phyloP scores from a whole-genome alignment of 2,797 vertebrate genomes.

The Pseudochirops cupreus region DNA sequence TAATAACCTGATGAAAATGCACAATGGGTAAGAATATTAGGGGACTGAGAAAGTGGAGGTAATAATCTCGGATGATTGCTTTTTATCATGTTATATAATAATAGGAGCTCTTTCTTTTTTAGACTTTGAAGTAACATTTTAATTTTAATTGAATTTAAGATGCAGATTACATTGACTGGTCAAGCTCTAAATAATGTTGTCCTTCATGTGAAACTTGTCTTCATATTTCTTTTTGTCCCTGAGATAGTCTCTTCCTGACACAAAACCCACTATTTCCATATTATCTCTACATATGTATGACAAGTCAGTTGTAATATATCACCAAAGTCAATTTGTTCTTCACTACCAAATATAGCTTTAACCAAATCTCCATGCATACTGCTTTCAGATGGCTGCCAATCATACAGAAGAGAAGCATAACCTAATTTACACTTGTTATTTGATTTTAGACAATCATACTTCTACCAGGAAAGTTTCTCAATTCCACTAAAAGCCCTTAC shows the following conservation, averaged over 20 bases:
- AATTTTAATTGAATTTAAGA: neutral
- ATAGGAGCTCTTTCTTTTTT: neutral
- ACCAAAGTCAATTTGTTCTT: neutral
- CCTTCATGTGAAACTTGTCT: neutral
- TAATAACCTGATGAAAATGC: neutral
- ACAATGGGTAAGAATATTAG: neutral
- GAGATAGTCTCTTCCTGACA: neutral
- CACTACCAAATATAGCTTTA: neutral
- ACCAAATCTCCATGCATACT: neutral
- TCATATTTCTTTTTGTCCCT: neutral
- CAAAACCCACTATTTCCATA: neutral
- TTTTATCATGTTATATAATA: accelerated
- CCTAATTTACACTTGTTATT: neutral
- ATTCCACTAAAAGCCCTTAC: neutral
- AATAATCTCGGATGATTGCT: neutral
- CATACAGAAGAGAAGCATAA: neutral
- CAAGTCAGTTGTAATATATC: neutral
- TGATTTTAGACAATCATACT: neutral
- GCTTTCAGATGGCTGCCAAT: neutral
- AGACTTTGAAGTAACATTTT: neutral
- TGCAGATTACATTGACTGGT: neutral
- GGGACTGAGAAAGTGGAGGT: neutral
- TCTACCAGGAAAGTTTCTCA: neutral
- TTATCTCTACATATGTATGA: neutral
- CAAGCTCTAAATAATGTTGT: neutral